A percentile compares a stretch with the other conserved stretches of the same genome.
These are phyloP conservation scores for Myrmecobius fasciatus DNA, from an alignment of 2,113 vertebrate genomes.

Conservation along the genomic window DNA sequence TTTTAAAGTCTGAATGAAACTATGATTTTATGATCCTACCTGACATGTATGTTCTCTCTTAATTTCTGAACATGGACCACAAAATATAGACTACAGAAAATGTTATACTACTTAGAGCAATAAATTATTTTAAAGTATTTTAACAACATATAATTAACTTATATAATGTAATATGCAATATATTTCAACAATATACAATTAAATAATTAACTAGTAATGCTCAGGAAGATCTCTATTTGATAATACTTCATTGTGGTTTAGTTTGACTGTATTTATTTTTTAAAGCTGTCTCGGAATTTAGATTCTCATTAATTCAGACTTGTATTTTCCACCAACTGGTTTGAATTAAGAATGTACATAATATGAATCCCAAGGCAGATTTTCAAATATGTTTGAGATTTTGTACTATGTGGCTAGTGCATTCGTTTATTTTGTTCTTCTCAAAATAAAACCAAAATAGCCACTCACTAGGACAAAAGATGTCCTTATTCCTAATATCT, in stretches of 20 bases:
- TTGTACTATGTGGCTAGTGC: conserved; percentile 1
- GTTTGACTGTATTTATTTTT: background rate
- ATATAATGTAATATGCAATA: background rate
- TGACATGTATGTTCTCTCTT: background rate
- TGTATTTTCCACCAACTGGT: background rate
- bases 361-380: background rate
- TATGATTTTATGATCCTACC: background rate
- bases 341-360: background rate
- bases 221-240: conserved; percentile 1
- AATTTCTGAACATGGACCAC: background rate
- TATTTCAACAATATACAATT: background rate
- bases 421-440: conserved; percentile 37
- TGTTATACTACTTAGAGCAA: background rate
- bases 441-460: conserved; percentile 1
- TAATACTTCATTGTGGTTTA: conserved; percentile 21
- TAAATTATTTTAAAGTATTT: conserved; percentile 17
- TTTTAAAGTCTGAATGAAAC: background rate
- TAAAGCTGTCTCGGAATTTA: background rate
- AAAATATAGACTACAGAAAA: background rate
- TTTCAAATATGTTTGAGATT: conserved; percentile 17
- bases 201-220: background rate
- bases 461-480: background rate
- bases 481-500: background rate
- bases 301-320: background rate
- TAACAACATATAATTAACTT: conserved; percentile 11